Evolutionary conservation across 1,140 invertebrate species (phyloP).

Genomic region (Papilio polyxenes): DNA sequence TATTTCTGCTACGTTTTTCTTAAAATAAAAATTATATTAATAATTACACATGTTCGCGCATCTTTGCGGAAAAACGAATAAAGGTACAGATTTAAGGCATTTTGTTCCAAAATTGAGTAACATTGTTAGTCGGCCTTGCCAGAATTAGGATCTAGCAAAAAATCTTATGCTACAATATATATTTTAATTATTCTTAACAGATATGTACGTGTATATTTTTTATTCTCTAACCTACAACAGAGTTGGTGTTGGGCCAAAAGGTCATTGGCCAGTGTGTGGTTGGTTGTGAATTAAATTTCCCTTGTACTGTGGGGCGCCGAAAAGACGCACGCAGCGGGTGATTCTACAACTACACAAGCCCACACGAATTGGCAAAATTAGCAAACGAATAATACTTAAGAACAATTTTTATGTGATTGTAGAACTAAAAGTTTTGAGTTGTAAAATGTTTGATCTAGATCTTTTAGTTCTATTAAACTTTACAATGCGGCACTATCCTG

Average conservation of each 20-base stretch:
- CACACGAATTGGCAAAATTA: not conserved
- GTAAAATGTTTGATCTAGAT: not conserved
- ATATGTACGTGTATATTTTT: no score
- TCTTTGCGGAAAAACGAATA: not conserved
- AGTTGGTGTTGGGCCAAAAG: not conserved
- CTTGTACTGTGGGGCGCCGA: slow-evolving; percentile 12
- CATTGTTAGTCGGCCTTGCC: no score
- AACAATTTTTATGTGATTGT: not conserved
- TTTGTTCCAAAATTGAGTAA: not conserved
- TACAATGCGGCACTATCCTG: not conserved
- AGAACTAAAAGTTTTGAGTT: not conserved
- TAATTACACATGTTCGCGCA: no score
- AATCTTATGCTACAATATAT: no score
- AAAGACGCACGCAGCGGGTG: slow-evolving; percentile 10
- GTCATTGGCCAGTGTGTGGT: not conserved
- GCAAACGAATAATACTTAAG: not conserved
- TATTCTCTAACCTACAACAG: not conserved
- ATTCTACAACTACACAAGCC: not conserved
- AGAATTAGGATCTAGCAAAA: no score
- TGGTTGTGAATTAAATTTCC: not conserved
- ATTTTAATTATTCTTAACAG: no score
- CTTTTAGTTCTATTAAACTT: not conserved
- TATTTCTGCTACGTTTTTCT: not conserved
- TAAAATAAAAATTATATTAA: not conserved
- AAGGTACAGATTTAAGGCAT: not conserved